A percentile compares a stretch with the other conserved stretches of the same genome.
Evolutionary conservation across 2,888 invertebrate species (phyloP).

Genomic region (Amphimallon solstitiale): DNA sequence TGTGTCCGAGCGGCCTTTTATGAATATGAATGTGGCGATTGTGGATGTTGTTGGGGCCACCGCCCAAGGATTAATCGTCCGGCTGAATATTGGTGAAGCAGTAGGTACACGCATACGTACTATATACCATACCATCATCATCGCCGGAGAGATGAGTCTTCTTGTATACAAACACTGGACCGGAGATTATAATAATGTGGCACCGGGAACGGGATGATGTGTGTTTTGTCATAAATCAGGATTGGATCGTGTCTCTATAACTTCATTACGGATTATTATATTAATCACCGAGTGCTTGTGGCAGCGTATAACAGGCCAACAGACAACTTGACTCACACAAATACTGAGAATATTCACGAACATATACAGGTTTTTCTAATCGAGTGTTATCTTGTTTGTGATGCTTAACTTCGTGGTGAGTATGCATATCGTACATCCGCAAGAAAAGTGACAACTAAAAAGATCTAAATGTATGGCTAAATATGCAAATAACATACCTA

Average conservation of each 20-base stretch:
- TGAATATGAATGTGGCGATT: conserved; percentile 60
- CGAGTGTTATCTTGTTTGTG: too few relatives aligned
- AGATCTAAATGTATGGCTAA: too few relatives aligned
- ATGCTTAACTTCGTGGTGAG: too few relatives aligned
- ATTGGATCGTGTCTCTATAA: conserved; percentile 62
- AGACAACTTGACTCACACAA: background rate
- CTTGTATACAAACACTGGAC: conserved; percentile 53
- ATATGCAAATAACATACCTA: too few relatives aligned
- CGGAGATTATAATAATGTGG: conserved; percentile 57
- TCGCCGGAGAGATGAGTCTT: conserved; percentile 41
- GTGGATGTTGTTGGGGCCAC: conserved; percentile 48
- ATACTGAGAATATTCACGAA: too few relatives aligned
- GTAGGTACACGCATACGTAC: conserved; percentile 5
- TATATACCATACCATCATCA: background rate
- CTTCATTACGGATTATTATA: conserved; percentile 64
- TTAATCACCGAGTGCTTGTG: conserved; percentile 61
- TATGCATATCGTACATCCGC: too few relatives aligned
- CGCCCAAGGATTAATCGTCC: conserved; percentile 37
- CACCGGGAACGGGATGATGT: conserved; percentile 42
- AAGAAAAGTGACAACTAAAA: too few relatives aligned
- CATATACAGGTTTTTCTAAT: too few relatives aligned
- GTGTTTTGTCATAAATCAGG: conserved; percentile 62
- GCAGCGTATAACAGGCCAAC: conserved; percentile 36
- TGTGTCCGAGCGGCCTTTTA: conserved; percentile 54
- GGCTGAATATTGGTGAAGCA: conserved; percentile 2